Conservation (phyloP, 2,113 vertebrate genomes). For the Terrapene triunguis region DNA sequence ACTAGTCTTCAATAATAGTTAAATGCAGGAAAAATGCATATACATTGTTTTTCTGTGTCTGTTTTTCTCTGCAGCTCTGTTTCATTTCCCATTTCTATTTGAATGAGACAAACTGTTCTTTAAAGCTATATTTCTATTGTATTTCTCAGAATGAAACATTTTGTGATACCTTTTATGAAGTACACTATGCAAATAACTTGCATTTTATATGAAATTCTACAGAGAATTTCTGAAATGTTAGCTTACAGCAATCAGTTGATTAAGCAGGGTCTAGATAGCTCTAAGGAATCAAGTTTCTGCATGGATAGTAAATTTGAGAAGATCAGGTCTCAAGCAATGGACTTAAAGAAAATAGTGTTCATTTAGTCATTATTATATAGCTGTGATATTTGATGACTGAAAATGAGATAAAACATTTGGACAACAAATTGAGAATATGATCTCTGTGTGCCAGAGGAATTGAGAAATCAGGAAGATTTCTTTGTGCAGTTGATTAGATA, state of each 20-base stretch:
- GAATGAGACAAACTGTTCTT: slow-evolving; percentile 52
- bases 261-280: slow-evolving; percentile 45
- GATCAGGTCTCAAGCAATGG: neutral
- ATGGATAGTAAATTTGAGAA: slow-evolving; percentile 28
- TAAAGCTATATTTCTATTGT: slow-evolving; percentile 55
- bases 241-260: slow-evolving; percentile 34
- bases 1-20: slow-evolving; percentile 57
- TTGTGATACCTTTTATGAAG: slow-evolving; percentile 56
- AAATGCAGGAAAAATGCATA: slow-evolving; percentile 26
- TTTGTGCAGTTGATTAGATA: neutral
- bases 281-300: slow-evolving; percentile 39
- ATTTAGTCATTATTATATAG: slow-evolving; percentile 22
- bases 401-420: slow-evolving; percentile 24
- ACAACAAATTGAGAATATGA: neutral
- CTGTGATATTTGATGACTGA: slow-evolving; percentile 1
- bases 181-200: slow-evolving; percentile 50
- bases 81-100: slow-evolving; percentile 47
- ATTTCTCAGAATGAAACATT: neutral
- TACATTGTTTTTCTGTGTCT: slow-evolving; percentile 44
- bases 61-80: slow-evolving; percentile 54
- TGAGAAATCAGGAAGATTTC: neutral
- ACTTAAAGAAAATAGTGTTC: slow-evolving; percentile 1
- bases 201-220: slow-evolving; percentile 14
- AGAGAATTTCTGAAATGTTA: slow-evolving; percentile 61
- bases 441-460: neutral